Percentiles rank a stretch among this genome's conserved stretches.
These are phyloP conservation scores for Australoheros scitulus DNA, from an alignment of 2,113 vertebrate species.

Conservation along the genomic window DNA sequence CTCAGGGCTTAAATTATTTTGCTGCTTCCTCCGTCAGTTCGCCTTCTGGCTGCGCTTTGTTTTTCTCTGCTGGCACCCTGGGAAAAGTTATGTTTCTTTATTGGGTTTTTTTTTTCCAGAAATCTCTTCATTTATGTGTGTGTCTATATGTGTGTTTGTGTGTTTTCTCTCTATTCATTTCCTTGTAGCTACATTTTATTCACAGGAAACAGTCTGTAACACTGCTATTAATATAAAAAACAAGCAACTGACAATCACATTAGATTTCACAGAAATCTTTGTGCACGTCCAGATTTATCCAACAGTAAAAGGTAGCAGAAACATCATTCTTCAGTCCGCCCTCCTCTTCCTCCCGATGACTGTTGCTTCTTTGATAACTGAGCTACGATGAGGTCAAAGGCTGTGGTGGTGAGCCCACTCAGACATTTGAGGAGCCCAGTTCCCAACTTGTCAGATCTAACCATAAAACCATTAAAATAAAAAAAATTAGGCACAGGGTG, in stretches of 20 bases:
- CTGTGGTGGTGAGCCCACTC: conserved; percentile 56
- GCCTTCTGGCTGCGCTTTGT: conserved; percentile 44
- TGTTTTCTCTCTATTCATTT: neutral
- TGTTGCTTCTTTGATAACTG: conserved; percentile 56
- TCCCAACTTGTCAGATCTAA: conserved; percentile 47
- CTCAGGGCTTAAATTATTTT: conserved; percentile 61
- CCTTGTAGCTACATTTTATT: neutral
- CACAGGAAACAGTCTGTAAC: neutral
- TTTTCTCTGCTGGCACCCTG: conserved; percentile 30
- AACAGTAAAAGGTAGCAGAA: conserved; percentile 31
- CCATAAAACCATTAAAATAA: conserved; percentile 35
- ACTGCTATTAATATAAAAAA: neutral
- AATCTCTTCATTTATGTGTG: neutral
- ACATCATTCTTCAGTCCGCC: conserved; percentile 43
- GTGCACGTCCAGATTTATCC: conserved; percentile 1
- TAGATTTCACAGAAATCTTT: conserved; percentile 14
- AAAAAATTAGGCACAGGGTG: conserved; percentile 12
- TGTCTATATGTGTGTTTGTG: neutral
- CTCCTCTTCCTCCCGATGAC: conserved; percentile 47
- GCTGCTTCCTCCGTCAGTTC: conserved; percentile 63
- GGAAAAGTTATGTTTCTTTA: neutral
- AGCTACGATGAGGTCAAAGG: conserved; percentile 66
- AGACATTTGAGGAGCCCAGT: conserved; percentile 57
- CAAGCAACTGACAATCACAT: neutral
- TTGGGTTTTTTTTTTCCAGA: neutral